Conservation (phyloP, 2,113 vertebrate genomes). For the Calidris pugnax region DNA sequence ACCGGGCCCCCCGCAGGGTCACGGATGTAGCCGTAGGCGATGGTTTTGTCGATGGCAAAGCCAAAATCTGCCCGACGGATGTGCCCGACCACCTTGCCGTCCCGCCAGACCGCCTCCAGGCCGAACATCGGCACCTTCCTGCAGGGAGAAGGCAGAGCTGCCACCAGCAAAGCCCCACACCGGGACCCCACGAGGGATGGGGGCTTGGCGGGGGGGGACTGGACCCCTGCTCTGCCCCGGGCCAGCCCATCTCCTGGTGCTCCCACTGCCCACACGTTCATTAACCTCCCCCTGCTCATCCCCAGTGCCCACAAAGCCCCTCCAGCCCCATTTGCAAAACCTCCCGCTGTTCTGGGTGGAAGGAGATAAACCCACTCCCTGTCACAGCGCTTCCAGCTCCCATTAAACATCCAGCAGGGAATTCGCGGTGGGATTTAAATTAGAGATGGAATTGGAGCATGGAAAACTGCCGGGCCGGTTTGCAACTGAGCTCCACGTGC, state of each 20-base stretch:
- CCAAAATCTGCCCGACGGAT: conserved; percentile 89
- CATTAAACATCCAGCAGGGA: neutral
- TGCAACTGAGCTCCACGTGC: rapidly evolving
- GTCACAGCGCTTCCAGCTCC: neutral
- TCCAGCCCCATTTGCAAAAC: neutral
- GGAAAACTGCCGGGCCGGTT: neutral
- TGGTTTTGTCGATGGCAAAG: conserved; percentile 87
- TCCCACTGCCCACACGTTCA: neutral
- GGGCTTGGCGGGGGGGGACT: neutral
- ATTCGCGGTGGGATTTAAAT: neutral
- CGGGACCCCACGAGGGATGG: rapidly evolving
- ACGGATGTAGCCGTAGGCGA: conserved; percentile 90
- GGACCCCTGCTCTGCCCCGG: rapidly evolving
- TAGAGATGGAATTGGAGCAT: neutral
- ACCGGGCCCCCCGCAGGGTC: conserved; percentile 85
- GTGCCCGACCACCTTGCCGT: conserved; percentile 85
- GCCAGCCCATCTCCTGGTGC: rapidly evolving
- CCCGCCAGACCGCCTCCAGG: conserved; percentile 91
- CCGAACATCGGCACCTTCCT: conserved; percentile 95
- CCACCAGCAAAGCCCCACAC: rapidly evolving
- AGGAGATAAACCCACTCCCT: neutral
- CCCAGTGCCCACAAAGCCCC: neutral
- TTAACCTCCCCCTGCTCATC: rapidly evolving
- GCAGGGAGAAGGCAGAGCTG: neutral
- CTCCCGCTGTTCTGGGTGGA: neutral